Base-by-base conservation (phyloP, 2,888 invertebrate genomes). In the Trypoxylon attenuatum region DNA sequence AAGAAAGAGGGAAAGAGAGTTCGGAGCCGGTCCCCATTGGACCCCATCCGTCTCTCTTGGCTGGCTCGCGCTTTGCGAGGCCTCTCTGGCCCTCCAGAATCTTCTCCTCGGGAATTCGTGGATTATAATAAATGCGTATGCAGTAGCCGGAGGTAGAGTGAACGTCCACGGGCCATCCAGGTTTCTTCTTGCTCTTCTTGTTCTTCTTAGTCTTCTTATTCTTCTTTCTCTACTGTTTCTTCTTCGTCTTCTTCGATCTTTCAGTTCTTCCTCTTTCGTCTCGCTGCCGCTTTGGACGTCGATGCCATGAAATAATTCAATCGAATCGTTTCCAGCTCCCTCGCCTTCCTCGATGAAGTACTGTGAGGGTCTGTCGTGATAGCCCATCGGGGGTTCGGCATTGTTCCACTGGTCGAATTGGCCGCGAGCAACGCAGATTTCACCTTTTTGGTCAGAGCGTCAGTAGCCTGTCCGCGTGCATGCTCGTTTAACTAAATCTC, bases 101-200 rank as follows among this genome's bases (percentile, higher is more conserved):
- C 76, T 76, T 73, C 73, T 77, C 71, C 70, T 70, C 67, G 72
- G 59, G 77, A 79, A 77, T 81, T 75, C 77, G 73, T 71, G 76
- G 73, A 82, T 82, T 82, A 80, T 82, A 82, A 83, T 82, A 81
- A 79, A 81, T 82, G 79, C 80, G 82, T 82, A 82, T 81, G 82
- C 77, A 81, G 79, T 71, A 81, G 80, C 74, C 70, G 62, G 71
- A 65, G 69, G 72, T 74, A 77, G 66, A 69, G n/a, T n/a, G 61
- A 68, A 60, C 64, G 66, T 75, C 73, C 61, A 71, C 69, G 58
- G 64, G 56, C 45, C 61, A 55, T 66, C 45, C 56, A 52, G 57
- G 51, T 42, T 62, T 63, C 58, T 18, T 23, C 16, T 45, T 62
- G 50, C 60, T 59, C 51, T 51, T 66, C 59, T 51, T 53, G 38